These are phyloP conservation scores for Triplophysa yarkandensis DNA, from an alignment of 2,797 vertebrate species.

Conservation along the genomic window DNA sequence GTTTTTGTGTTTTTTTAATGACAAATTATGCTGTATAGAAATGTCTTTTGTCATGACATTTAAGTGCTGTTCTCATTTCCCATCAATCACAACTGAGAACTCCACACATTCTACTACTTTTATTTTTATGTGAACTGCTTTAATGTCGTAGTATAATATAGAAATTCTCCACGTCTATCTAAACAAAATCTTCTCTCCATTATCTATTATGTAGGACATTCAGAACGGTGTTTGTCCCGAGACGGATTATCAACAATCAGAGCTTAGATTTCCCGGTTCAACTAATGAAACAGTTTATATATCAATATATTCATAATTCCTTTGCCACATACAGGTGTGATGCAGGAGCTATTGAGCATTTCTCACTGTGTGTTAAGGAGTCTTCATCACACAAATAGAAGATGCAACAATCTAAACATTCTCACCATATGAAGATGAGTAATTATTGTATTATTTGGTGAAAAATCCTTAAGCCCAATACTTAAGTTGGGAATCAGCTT, in stretches of 20 bases:
- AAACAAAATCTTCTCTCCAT: neutral
- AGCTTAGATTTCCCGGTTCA: neutral
- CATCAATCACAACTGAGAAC: neutral
- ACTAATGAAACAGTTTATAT: neutral
- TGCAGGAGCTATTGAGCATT: neutral
- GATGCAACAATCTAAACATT: no score
- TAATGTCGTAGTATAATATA: neutral
- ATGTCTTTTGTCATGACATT: no score
- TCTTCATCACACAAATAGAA: no score
- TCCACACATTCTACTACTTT: neutral
- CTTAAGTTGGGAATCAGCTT: slow-evolving; percentile 1
- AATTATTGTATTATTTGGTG: no score
- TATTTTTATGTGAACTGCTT: neutral
- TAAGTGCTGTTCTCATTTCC: neutral
- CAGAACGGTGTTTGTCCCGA: neutral
- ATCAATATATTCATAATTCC: neutral
- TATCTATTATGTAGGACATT: neutral
- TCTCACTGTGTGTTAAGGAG: neutral
- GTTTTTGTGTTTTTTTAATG: no score
- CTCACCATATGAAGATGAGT: no score
- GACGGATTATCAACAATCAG: neutral
- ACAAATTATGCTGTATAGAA: no score
- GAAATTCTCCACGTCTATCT: neutral
- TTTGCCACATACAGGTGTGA: neutral
- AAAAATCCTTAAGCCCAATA: no score